Base-by-base conservation (phyloP, 2,113 vertebrate species). In the Oncorhynchus clarkii region DNA sequence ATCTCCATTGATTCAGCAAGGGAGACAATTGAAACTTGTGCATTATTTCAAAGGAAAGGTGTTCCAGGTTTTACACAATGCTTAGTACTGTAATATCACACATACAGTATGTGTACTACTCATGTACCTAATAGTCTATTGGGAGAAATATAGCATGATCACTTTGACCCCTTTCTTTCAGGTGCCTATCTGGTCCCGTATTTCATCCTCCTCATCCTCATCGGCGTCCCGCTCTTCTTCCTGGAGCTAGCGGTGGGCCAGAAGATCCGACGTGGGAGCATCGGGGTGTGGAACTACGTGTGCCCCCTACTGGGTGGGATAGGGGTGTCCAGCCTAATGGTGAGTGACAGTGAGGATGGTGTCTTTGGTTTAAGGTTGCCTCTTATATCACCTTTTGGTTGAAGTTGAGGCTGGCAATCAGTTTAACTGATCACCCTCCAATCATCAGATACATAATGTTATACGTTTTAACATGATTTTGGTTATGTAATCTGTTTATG, bases 111-210 rank as follows among this genome's bases (percentile, higher is more conserved):
- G 39, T 45, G 39, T 45, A 45, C 39, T 45, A 11, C 39, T 45
- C 39, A 11, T 45, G 39, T 45, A 45, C 9, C 39, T 45, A 45
- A 45, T 45, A 12, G 39, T 11, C 39, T 45, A 45, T 11, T 45
- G 39, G 39, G 39, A 11, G 14, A 54, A 54, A 16, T 45, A 45
- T 16, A 16, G 5, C 51, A 16, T 54, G 51, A 54, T 54, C 51
- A 54, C 51, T 54, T 54, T 54, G 13, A 45, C 51, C 51, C 51
- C 29, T 82, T 34, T 84, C 31, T 80, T 59, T n/a, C 84, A 98
- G 97, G 97, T 67, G 97, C 97, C 66, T 98, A 98, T 83, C 89
- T 98, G 83, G 95, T 98, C 71, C 97, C 97, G 0, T 98, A 98
- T 83, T 89, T 97, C 82, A 95, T 98, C 82, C 93, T 98, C 74